Conservation (phyloP, 2,113 vertebrate genomes). For the Poicephalus gulielmi region DNA sequence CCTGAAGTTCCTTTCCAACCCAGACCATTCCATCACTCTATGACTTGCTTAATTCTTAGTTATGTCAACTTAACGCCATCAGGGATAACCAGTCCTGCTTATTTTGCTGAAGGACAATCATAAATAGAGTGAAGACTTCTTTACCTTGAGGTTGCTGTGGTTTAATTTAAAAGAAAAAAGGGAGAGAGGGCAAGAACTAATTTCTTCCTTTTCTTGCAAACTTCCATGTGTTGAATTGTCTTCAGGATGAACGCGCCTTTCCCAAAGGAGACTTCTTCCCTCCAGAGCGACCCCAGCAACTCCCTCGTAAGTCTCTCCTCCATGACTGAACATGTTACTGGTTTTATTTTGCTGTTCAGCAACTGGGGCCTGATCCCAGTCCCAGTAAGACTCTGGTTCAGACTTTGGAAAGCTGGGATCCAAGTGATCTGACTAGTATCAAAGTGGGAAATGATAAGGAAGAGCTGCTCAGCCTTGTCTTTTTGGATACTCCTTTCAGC, state of each 20-base stretch:
- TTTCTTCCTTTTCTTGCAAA: not conserved
- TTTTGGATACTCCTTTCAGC: not conserved
- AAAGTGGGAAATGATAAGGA: not conserved
- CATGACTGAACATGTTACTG: not conserved
- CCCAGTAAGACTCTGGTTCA: not conserved
- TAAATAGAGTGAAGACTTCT: not conserved
- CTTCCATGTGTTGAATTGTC: not conserved
- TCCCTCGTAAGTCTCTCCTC: slow-evolving; percentile 87
- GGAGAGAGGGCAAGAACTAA: not conserved
- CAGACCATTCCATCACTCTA: not conserved
- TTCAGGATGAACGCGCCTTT: slow-evolving; percentile 92
- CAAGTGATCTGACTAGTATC: not conserved
- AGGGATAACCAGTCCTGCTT: not conserved
- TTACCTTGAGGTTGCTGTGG: not conserved
- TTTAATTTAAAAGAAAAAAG: not conserved
- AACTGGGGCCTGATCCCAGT: not conserved
- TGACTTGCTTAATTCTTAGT: not conserved
- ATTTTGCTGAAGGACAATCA: not conserved
- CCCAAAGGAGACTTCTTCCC: slow-evolving; percentile 94
- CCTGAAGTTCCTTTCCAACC: not conserved
- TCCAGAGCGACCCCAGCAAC: slow-evolving; percentile 87
- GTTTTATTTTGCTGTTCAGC: not conserved
- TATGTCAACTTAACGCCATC: not conserved
- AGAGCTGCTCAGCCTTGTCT: not conserved
- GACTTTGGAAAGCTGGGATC: not conserved